Base-by-base conservation (phyloP, 1,140 invertebrate species). In the Onthophagus taurus region DNA sequence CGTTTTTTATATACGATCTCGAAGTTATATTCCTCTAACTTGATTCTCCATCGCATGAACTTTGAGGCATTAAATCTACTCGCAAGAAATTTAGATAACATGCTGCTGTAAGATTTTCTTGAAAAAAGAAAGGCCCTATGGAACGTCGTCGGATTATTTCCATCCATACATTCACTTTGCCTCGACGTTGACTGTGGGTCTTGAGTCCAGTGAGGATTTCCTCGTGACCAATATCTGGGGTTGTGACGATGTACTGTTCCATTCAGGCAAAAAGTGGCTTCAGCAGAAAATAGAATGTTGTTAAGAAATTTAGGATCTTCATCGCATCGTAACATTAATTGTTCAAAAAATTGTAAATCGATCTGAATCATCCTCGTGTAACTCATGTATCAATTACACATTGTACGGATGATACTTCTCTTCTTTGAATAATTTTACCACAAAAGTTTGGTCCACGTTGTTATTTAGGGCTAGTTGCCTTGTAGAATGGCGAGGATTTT, bases 151-250 rank as follows among this genome's bases (percentile, higher is more conserved):
- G n/a, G n/a, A n/a, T n/a, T n/a, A n/a, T n/a, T n/a, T n/a, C n/a
- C n/a, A n/a, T n/a, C n/a, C n/a, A n/a, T n/a, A n/a, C n/a, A n/a
- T n/a, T n/a, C n/a, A n/a, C n/a, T n/a, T n/a, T n/a, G n/a, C n/a
- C n/a, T n/a, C n/a, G n/a, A n/a, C n/a, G n/a, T n/a, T n/a, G n/a
- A n/a, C n/a, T n/a, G n/a, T n/a, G n/a, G n/a, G n/a, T n/a, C n/a
- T n/a, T n/a, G n/a, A n/a, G n/a, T n/a, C n/a, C n/a, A n/a, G n/a
- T n/a, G n/a, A n/a, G n/a, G n/a, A n/a, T n/a, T n/a, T n/a, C n/a
- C n/a, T n/a, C n/a, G n/a, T 11, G 65, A 64, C 16, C 18, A 20
- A 31, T 30, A 17, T 16, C 31, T 33, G 31, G 12, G 13, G 13
- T 29, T 29, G 13, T 29, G 26, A 12, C 26, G 26, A 12, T 33